phyloP scores from a whole-genome alignment of 2,888 invertebrate species.

The Encarsia formosa region DNA sequence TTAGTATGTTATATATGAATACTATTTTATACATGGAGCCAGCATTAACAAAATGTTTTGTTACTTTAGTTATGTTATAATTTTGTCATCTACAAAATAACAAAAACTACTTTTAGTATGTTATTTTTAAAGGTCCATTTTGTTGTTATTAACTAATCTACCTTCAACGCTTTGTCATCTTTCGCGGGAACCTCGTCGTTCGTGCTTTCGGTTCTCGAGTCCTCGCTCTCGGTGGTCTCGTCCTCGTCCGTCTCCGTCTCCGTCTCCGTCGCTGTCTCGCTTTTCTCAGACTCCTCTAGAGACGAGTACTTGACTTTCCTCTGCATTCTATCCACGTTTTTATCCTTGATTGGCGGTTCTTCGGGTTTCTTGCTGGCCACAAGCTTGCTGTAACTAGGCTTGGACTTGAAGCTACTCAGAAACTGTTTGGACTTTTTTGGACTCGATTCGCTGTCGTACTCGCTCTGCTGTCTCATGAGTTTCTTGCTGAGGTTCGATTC shows the following conservation, averaged over 20 bases:
- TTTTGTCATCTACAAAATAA: no score
- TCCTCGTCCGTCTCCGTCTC: slow-evolving; percentile 23
- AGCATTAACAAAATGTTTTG: no score
- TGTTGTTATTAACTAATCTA: slow-evolving; percentile 4
- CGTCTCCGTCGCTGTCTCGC: slow-evolving; percentile 23
- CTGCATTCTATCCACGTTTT: slow-evolving; percentile 1
- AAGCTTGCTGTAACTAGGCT: slow-evolving; percentile 1
- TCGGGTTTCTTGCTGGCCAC: slow-evolving; percentile 3
- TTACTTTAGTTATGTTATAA: neutral
- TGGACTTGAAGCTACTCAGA: slow-evolving; percentile 1
- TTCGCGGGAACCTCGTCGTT: slow-evolving; percentile 23
- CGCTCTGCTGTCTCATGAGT: no score
- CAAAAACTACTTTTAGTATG: no score
- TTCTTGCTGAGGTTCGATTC: no score
- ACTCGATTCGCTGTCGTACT: slow-evolving; percentile 22
- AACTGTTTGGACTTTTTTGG: slow-evolving; percentile 3
- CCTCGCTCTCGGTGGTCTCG: slow-evolving; percentile 21
- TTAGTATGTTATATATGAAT: no score
- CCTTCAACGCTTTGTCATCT: slow-evolving; percentile 2
- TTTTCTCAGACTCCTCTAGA: slow-evolving; percentile 29
- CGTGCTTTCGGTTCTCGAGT: slow-evolving; percentile 29
- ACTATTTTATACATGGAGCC: no score
- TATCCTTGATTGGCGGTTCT: neutral
- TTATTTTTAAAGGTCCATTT: no score
- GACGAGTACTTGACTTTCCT: slow-evolving; percentile 14